These are phyloP conservation scores for Dipodomys spectabilis DNA, from an alignment of 2,113 vertebrate species.

Conservation along the genomic window DNA sequence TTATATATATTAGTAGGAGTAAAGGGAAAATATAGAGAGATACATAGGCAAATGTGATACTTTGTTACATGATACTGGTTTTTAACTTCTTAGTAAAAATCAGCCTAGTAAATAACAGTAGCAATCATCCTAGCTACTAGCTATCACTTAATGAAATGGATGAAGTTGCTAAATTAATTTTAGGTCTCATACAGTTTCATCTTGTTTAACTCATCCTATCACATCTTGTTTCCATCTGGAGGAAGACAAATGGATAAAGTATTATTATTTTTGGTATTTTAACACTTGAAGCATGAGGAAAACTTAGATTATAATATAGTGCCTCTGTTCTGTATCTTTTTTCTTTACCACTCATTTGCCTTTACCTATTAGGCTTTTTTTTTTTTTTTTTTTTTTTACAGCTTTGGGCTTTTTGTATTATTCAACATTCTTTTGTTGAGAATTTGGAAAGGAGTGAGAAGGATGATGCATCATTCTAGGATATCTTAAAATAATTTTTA, in stretches of 20 bases:
- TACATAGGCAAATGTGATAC: not conserved
- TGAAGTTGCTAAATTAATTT: not conserved
- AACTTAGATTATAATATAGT: not conserved
- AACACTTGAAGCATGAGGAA: not conserved
- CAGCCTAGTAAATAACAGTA: not conserved
- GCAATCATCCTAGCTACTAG: not conserved
- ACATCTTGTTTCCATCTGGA: not conserved
- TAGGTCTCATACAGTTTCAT: not conserved
- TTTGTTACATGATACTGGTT: not conserved
- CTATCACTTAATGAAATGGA: not conserved
- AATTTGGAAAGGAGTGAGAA: not conserved
- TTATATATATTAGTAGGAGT: too few species aligned
- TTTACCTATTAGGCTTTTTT: not conserved
- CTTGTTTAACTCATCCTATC: not conserved
- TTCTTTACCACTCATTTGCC: not conserved
- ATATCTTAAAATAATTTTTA: too few species aligned
- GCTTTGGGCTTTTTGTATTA: not conserved
- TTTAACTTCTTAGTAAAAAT: not conserved
- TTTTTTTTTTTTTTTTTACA: not conserved
- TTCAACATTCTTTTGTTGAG: not conserved
- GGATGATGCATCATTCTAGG: not conserved
- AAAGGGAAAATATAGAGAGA: not conserved
- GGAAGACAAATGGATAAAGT: not conserved
- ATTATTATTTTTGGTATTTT: not conserved
- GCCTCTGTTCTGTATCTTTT: not conserved